Evolutionary conservation across 2,797 vertebrate genomes (phyloP), one percentile per base, ranked within the genome.

Genomic region (Odontamblyopus rebecca): DNA sequence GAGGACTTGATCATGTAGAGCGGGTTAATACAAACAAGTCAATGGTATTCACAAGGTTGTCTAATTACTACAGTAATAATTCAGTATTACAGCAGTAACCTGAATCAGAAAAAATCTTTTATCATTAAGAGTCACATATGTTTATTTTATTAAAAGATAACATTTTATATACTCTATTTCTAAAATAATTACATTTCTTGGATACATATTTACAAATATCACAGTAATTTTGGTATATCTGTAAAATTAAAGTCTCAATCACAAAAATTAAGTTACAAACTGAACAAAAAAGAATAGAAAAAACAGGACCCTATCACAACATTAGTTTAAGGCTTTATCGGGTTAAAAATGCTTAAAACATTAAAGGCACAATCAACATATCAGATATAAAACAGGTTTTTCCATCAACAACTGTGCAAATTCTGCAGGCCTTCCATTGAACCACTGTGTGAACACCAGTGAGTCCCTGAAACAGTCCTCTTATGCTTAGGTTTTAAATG

Each of bases 211-310:
- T 90, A 91, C 89, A 92, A 41, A 83, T 76, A 84, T 91, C 86
- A 92, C 91, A 92, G 89, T 91, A 80, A 86, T 84, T 71, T 77
- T 86, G 83, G 80, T 89, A 71, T 84, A 84, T 77, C 64, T 77
- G 76, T 9, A 51, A 53, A 1, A 57, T 66, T 4, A 1, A 7
- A 44, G 23, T 69, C 66, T 15, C 16, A 68, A 23, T 41, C 61
- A 63, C 70, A 68, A 75, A 79, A 75, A 57, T 23, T 5, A 62
- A 41, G 67, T 64, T 29, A 72, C 8, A 68, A 69, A 72, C 65
- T 11, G 59, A 77, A 71, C 5, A 13, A 54, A 63, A 64, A n/a
- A 19, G 1, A 63, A 64, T 27, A 8, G 1, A 73, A 65, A 18
- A 23, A 3, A 48, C 41, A 27, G 15, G 16, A 9, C 44, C 6